Evolutionary conservation across 2,888 invertebrate species (phyloP).

Genomic region (Caenorhabditis sp.): DNA sequence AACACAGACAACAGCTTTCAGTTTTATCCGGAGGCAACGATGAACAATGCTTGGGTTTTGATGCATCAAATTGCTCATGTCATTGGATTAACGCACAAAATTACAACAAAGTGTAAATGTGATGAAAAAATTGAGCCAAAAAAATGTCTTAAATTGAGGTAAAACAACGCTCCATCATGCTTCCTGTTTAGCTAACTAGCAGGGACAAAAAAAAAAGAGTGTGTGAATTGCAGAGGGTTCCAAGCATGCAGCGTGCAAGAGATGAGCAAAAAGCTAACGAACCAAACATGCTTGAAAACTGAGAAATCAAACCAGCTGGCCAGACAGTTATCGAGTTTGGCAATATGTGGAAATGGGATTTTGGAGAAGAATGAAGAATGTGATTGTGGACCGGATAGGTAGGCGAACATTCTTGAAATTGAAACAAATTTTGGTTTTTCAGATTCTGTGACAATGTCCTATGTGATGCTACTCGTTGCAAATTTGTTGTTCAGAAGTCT

Average conservation of each 20-base stretch:
- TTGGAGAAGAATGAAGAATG: conserved; percentile 52
- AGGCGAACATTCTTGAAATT: not conserved
- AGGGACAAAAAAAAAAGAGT: not conserved
- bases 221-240: conserved; percentile 45
- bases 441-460: conserved; percentile 49
- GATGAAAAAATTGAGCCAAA: conserved; percentile 23
- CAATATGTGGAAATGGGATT: conserved; percentile 56
- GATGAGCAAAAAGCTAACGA: conserved; percentile 41
- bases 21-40: conserved; percentile 38
- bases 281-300: conserved; percentile 40
- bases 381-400: conserved; percentile 55
- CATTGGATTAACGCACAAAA: conserved; percentile 49
- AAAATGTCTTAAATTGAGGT: conserved; percentile 52
- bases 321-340: conserved; percentile 14
- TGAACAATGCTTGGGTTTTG: conserved; percentile 52
- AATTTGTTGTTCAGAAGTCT: conserved; percentile 38
- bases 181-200: not conserved
- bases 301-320: conserved; percentile 16
- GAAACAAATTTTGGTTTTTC: conserved; percentile 8
- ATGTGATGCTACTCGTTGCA: conserved; percentile 42
- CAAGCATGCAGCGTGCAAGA: conserved; percentile 54
- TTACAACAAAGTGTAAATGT: conserved; percentile 44
- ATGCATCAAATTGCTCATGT: conserved; percentile 57
- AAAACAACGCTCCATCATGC: conserved; percentile 5
- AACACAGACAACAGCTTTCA: too few relatives aligned